Conservation (phyloP, 2,888 invertebrate species). For the Xanthia icteritia region DNA sequence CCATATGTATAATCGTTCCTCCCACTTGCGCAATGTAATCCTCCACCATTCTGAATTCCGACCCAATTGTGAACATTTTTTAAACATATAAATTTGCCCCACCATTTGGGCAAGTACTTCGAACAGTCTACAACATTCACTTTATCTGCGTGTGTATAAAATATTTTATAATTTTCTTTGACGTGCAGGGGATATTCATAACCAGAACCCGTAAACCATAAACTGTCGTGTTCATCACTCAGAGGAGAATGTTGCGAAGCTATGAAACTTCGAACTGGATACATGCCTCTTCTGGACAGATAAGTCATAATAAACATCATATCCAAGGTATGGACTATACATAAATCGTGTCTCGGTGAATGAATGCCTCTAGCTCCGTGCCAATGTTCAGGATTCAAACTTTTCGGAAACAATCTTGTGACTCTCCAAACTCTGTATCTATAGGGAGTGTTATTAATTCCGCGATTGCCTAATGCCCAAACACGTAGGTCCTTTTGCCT, state of each 20-base stretch:
- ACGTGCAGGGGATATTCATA: slow-evolving; percentile 72
- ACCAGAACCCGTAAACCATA: slow-evolving; percentile 74
- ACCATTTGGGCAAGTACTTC: slow-evolving; percentile 77
- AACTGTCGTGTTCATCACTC: no score
- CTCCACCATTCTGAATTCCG: slow-evolving; percentile 77
- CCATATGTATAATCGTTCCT: slow-evolving; percentile 58
- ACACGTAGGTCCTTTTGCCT: slow-evolving; percentile 73
- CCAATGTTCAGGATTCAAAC: slow-evolving; percentile 77
- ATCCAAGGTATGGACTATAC: slow-evolving; percentile 72
- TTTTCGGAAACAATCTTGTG: slow-evolving; percentile 72
- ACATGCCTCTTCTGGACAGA: slow-evolving; percentile 56
- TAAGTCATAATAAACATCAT: slow-evolving; percentile 60
- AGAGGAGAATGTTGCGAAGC: rapidly evolving
- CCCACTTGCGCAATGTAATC: slow-evolving; percentile 42
- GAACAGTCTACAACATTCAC: slow-evolving; percentile 73
- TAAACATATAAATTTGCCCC: slow-evolving; percentile 82
- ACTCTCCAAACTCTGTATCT: slow-evolving; percentile 77
- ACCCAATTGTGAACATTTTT: slow-evolving; percentile 63
- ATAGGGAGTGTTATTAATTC: slow-evolving; percentile 70
- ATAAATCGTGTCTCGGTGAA: slow-evolving; percentile 76
- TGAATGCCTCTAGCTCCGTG: slow-evolving; percentile 78
- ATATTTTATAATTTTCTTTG: slow-evolving; percentile 77
- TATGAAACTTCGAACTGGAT: slow-evolving; percentile 10
- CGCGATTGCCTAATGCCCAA: slow-evolving; percentile 76
- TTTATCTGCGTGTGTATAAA: slow-evolving; percentile 22